Evolutionary conservation across 2,888 invertebrate genomes (phyloP).

Genomic region (Drosophila testacea): DNA sequence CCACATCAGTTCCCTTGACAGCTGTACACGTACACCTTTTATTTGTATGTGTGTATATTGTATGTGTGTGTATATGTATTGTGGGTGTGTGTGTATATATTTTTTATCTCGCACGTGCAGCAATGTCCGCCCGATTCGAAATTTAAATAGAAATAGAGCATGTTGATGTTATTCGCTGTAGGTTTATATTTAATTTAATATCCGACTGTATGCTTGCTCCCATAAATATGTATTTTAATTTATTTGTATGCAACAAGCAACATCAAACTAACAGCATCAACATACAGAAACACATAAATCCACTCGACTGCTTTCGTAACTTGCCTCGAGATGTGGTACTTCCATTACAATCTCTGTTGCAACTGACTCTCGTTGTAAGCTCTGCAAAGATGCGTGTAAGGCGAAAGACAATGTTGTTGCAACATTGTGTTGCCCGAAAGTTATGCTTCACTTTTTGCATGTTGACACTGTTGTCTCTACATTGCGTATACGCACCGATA

Average conservation of each 20-base stretch:
- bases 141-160: slow-evolving; percentile 78
- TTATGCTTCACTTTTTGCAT: slow-evolving; percentile 41
- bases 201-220: slow-evolving; percentile 26
- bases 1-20: slow-evolving; percentile 41
- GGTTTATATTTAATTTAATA: slow-evolving; percentile 75
- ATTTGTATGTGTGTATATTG: slow-evolving; percentile 1
- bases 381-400: slow-evolving; percentile 49
- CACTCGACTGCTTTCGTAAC: slow-evolving; percentile 42
- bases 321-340: slow-evolving; percentile 41
- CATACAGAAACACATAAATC: slow-evolving; percentile 28
- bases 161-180: slow-evolving; percentile 69
- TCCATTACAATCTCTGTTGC: slow-evolving; percentile 38
- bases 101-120: slow-evolving; percentile 77
- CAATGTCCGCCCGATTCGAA: slow-evolving; percentile 62
- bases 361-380: slow-evolving; percentile 55
- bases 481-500: slow-evolving; percentile 62
- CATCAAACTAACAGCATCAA: slow-evolving; percentile 35
- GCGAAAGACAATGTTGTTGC: slow-evolving; percentile 46
- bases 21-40: slow-evolving; percentile 52
- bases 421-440: slow-evolving; percentile 46
- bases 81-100: slow-evolving; percentile 49
- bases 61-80: slow-evolving; percentile 13
- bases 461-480: slow-evolving; percentile 35
- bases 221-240: slow-evolving; percentile 68
- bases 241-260: slow-evolving; percentile 48